phyloP scores from a whole-genome alignment of 1,140 invertebrate genomes.

The Armadillidium nasatum region DNA sequence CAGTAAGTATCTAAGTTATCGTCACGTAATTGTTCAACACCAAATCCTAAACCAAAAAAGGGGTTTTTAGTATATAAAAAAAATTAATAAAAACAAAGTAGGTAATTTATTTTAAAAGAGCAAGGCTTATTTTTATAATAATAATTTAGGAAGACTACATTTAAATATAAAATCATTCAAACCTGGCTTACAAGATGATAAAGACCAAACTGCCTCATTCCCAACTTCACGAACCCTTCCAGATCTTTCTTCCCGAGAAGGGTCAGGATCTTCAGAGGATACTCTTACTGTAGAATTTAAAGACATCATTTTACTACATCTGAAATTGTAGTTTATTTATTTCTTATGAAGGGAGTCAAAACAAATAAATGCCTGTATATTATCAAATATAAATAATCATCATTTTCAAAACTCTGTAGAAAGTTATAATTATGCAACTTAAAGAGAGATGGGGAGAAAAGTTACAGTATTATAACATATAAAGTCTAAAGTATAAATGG shows the following conservation, averaged over 20 bases:
- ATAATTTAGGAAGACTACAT: neutral
- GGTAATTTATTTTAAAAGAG: neutral
- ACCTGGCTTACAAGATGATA: slow-evolving; percentile 97
- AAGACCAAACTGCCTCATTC: slow-evolving; percentile 92
- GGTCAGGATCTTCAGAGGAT: slow-evolving; percentile 51
- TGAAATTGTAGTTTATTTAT: too few relatives aligned
- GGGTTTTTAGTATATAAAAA: neutral
- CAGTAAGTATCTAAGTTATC: slow-evolving; percentile 95
- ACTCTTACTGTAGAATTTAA: slow-evolving; percentile 32
- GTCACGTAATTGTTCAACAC: slow-evolving; percentile 92
- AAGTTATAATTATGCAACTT: too few relatives aligned
- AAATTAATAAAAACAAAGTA: too few relatives aligned
- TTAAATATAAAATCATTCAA: slow-evolving; percentile 22
- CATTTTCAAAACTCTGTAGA: too few relatives aligned
- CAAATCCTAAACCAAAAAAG: slow-evolving; percentile 67
- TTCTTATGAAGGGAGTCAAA: too few relatives aligned
- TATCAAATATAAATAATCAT: too few relatives aligned
- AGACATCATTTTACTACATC: slow-evolving; percentile 28
- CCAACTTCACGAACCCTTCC: slow-evolving; percentile 85
- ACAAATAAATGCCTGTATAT: too few relatives aligned
- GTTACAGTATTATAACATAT: too few relatives aligned
- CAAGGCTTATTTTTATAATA: neutral
- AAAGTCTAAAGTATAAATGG: too few relatives aligned
- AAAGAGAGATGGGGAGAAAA: too few relatives aligned
- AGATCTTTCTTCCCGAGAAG: slow-evolving; percentile 54